Evolutionary conservation across 2,797 vertebrate genomes (phyloP).

Genomic region (Eremophila alpestris): DNA sequence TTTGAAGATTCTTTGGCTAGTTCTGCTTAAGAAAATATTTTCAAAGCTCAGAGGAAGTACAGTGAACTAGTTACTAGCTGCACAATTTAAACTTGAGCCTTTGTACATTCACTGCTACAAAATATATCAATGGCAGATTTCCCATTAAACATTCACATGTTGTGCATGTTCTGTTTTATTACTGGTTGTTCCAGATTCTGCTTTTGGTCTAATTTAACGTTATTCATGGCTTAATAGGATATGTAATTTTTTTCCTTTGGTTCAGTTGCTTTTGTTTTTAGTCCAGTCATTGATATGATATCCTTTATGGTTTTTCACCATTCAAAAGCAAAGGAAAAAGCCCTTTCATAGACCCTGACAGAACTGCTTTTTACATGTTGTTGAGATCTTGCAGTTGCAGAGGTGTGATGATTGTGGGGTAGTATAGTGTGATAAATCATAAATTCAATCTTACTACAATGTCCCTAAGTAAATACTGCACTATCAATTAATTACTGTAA

Average conservation of each 20-base stretch:
- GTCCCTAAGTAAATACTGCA: neutral
- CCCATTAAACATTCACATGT: no score
- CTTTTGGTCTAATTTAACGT: conserved; percentile 5
- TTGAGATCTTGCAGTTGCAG: conserved; percentile 36
- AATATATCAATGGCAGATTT: neutral
- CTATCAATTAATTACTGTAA: neutral
- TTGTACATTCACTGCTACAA: neutral
- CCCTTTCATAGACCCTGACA: neutral
- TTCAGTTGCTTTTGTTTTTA: conserved; percentile 25
- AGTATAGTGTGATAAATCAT: neutral
- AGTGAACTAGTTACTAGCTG: conserved; percentile 12
- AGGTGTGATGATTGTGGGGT: conserved; percentile 13
- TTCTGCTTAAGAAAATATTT: conserved; percentile 63
- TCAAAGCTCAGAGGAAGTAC: conserved; percentile 33
- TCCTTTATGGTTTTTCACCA: conserved; percentile 19
- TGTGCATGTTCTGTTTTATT: conserved; percentile 41
- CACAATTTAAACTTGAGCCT: conserved; percentile 22
- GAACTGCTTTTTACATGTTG: neutral
- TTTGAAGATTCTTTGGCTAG: conserved; percentile 39
- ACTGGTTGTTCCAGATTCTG: conserved; percentile 30
- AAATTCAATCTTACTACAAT: neutral
- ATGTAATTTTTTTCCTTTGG: neutral
- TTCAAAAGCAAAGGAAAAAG: conserved; percentile 31
- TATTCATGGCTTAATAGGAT: neutral
- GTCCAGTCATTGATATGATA: conserved; percentile 17